A percentile compares a stretch with the other conserved stretches of the same genome.
These are phyloP conservation scores for Choristoneura rosaceana DNA, from an alignment of 2,888 invertebrate species.

Conservation along the genomic window DNA sequence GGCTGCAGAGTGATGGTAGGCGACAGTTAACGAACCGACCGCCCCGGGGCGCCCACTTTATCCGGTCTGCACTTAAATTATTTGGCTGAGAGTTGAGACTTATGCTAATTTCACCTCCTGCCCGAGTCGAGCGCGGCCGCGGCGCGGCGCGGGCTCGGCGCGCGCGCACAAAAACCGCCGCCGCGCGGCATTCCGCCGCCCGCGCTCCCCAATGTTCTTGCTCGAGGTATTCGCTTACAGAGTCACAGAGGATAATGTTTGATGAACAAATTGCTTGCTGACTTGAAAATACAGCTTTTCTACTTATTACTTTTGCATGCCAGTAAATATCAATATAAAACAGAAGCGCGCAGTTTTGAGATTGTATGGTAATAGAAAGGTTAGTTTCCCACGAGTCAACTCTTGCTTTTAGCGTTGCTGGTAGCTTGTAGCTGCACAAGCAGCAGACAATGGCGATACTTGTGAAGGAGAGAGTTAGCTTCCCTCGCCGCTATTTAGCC, in stretches of 20 bases:
- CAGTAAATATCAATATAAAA: not conserved
- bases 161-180: conserved; percentile 48
- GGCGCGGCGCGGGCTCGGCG: not conserved
- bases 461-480: conserved; percentile 12
- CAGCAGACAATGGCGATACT: conserved; percentile 12
- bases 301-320: too few relatives aligned
- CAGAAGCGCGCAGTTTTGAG: not conserved
- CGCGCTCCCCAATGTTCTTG: conserved; percentile 33
- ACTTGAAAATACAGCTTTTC: too few relatives aligned
- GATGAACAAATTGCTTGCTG: not conserved
- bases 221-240: conserved; percentile 16
- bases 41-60: not conserved
- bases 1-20: conserved; percentile 8
- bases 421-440: conserved; percentile 5
- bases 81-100: not conserved
- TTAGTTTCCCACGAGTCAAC: not conserved
- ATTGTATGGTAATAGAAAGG: not conserved
- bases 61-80: not conserved
- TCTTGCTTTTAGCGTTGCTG: not conserved
- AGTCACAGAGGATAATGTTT: not conserved
- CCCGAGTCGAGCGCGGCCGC: not conserved
- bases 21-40: conserved; percentile 6
- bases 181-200: conserved; percentile 46
- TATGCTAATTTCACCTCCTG: conserved; percentile 8
- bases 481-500: conserved; percentile 37